Evolutionary conservation across 2,113 vertebrate genomes (phyloP), one percentile per base, ranked within the genome.

Genomic region (Muscicapa adusta): DNA sequence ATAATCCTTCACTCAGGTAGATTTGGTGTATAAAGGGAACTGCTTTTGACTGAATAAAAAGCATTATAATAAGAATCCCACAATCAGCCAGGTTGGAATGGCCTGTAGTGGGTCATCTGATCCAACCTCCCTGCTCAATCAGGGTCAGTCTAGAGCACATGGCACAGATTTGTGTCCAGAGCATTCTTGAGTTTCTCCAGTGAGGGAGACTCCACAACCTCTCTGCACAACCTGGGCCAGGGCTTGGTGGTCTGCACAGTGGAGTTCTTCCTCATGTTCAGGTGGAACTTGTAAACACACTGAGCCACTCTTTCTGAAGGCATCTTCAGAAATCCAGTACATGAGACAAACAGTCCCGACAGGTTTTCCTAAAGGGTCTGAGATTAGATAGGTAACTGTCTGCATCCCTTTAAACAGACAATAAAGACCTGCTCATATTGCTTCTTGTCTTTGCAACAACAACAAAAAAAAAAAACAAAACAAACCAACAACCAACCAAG

Each of bases 1-100:
- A 38, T 38, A 61, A 43, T 42, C 18, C 28, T 53, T 29, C 8
- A 14, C 29, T 47, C 0, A 0, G 34, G 43, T 4, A 66, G 24
- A n/a, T 66, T 74, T 82, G 51, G 65, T 20, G 23, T 36, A 33
- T 15, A 33, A n/a, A 65, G 15, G n/a, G 31, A 82, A 12, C 6
- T 56, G 18, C 26, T 81, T 88, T 10, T 34, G n/a, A 48, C 16
- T 29, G n/a, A 74, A 70, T 18, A 43, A 88, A 88, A 74, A 51
- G n/a, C 20, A 26, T 47, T 33, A 54, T 34, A 40, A 40, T 40
- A 40, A 75, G 47, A 61, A 48, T 19, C 12, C 26, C 40, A 54
- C 10, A 61, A 48, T 6, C 1, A 3, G 40, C 7, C 54, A 62
- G n/a, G 9, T 5, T 56, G 48, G 34, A 75, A 68, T 9, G 12